A percentile compares a stretch with the other conserved stretches of the same genome.
phyloP scores from a whole-genome alignment of 1,140 invertebrate genomes.

The Nasonia vitripennis region DNA sequence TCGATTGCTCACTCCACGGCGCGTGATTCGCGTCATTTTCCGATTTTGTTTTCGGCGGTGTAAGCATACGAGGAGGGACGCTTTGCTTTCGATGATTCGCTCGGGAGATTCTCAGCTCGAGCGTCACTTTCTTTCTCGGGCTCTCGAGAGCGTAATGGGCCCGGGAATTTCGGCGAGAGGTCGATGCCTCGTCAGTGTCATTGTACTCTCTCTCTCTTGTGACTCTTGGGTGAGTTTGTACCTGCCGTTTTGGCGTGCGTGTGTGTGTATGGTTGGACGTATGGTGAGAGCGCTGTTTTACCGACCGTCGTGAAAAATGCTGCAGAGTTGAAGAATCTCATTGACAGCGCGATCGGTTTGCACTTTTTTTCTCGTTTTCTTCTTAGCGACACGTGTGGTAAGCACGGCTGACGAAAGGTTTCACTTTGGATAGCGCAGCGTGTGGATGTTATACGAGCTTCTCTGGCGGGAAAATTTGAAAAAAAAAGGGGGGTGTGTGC shows the following conservation, averaged over 20 bases:
- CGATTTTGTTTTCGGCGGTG: not conserved
- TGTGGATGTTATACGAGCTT: no score
- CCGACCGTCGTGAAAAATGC: no score
- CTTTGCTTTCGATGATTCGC: slow-evolving; percentile 25
- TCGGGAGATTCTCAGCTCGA: not conserved
- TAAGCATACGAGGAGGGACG: not conserved
- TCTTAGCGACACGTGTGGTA: not conserved
- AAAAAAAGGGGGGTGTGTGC: no score
- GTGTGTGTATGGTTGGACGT: no score
- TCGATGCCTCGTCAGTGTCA: slow-evolving; percentile 45
- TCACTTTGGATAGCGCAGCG: not conserved
- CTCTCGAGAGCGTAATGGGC: slow-evolving; percentile 32
- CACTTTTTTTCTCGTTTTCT: not conserved
- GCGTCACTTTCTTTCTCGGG: slow-evolving; percentile 47
- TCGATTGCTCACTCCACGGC: slow-evolving; percentile 14
- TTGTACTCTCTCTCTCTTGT: slow-evolving; percentile 29
- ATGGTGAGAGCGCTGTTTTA: no score
- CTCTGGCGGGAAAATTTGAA: no score
- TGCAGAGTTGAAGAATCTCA: no score
- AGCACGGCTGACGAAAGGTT: not conserved
- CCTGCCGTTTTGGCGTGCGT: no score
- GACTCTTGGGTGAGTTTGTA: no score
- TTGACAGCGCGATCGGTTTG: no score
- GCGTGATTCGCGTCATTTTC: slow-evolving; percentile 8
- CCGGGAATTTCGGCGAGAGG: slow-evolving; percentile 40